Conservation (phyloP, 2,113 vertebrate species). For the Phoxinus phoxinus region DNA sequence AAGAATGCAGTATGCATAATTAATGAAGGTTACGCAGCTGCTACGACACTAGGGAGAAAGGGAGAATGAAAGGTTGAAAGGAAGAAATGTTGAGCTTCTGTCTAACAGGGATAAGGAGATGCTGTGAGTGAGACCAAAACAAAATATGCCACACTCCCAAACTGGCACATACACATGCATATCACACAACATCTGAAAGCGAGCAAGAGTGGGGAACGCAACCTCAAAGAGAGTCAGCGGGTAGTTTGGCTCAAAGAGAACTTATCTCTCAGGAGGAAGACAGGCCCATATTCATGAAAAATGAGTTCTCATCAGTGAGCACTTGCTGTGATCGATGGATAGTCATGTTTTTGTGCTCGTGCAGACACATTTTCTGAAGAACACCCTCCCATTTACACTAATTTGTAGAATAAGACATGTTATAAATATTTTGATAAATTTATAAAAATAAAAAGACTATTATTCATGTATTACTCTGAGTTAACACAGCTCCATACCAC, state of each 20-base stretch:
- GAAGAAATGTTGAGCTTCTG: background rate
- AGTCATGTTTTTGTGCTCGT: background rate
- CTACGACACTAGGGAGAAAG: background rate
- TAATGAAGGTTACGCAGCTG: background rate
- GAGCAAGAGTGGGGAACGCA: background rate
- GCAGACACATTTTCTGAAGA: background rate
- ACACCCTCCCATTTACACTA: background rate
- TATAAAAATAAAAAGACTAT: no score
- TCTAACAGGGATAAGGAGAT: background rate
- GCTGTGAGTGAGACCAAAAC: background rate
- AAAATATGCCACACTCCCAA: background rate
- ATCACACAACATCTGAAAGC: background rate
- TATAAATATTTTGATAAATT: no score
- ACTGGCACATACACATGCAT: background rate
- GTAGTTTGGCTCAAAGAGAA: background rate
- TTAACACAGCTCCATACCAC: background rate
- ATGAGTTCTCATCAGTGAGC: background rate
- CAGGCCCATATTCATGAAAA: slow-evolving; percentile 1
- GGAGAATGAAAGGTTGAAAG: background rate
- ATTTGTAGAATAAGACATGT: no score
- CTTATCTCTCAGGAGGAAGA: background rate
- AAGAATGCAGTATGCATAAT: background rate
- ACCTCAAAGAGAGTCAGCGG: background rate
- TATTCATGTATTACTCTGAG: background rate
- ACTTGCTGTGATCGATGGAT: background rate